Evolutionary conservation across 2,888 invertebrate genomes (phyloP).

Genomic region (Andrena bicolor): DNA sequence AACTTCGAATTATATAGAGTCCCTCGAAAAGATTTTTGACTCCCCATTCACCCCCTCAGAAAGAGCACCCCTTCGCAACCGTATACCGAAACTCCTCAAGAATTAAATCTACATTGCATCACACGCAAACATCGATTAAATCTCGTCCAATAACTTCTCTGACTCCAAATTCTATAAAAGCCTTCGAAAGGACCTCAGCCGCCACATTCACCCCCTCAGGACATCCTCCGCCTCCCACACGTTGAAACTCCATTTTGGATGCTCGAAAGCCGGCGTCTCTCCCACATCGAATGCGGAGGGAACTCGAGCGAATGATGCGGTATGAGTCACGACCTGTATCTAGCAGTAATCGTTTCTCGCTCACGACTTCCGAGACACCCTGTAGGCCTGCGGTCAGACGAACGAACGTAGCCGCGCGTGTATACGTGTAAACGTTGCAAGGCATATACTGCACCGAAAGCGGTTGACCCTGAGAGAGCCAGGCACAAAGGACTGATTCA

Average conservation of each 20-base stretch:
- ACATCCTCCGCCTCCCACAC: no score
- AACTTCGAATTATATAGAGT: no score
- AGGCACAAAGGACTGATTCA: slow-evolving; percentile 84
- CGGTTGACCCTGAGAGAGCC: slow-evolving; percentile 84
- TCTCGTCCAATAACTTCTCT: no score
- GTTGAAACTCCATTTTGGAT: neutral
- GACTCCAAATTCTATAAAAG: no score
- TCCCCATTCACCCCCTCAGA: no score
- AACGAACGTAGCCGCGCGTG: slow-evolving; percentile 71
- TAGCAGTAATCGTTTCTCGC: slow-evolving; percentile 21
- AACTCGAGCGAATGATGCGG: neutral
- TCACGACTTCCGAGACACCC: slow-evolving; percentile 67
- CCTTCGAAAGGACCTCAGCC: no score
- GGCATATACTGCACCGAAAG: slow-evolving; percentile 81
- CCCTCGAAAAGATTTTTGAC: no score
- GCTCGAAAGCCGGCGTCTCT: slow-evolving; percentile 4
- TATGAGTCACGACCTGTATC: slow-evolving; percentile 13
- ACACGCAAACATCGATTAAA: no score
- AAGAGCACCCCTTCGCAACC: no score
- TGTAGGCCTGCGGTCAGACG: slow-evolving; percentile 64
- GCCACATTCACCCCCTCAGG: no score
- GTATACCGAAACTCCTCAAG: no score
- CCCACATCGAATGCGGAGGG: neutral
- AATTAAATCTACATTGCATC: no score
- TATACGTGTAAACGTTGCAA: slow-evolving; percentile 75